These are phyloP conservation scores for Propithecus perrieri DNA, from an alignment of 2,797 vertebrate genomes.

Conservation along the genomic window DNA sequence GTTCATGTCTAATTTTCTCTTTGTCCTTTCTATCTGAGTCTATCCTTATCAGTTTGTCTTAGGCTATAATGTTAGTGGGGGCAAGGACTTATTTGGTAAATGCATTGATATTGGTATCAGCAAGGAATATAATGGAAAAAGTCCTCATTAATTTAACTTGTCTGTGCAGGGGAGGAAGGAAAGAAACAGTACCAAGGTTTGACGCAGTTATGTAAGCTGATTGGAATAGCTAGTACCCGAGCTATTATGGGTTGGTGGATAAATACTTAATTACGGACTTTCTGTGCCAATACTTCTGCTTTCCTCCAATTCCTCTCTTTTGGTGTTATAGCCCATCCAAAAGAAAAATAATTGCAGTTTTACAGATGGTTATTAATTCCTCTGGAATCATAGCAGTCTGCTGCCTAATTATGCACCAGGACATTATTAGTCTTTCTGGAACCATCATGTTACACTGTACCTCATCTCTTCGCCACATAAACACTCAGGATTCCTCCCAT, in stretches of 20 bases:
- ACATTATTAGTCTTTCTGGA: conserved; percentile 65
- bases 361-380: conserved; percentile 68
- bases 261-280: conserved; percentile 74
- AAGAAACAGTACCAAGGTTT: neutral
- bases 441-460: conserved; percentile 31
- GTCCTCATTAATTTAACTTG: conserved; percentile 53
- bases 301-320: conserved; percentile 69
- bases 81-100: neutral
- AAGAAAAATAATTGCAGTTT: conserved; percentile 74
- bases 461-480: conserved; percentile 40
- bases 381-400: conserved; percentile 50
- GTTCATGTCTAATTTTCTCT: conserved; percentile 15
- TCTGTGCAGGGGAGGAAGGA: neutral
- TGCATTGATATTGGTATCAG: neutral
- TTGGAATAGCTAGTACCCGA: neutral
- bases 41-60: conserved; percentile 21
- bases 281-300: conserved; percentile 68
- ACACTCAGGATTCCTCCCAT: conserved; percentile 50
- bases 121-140: conserved; percentile 34
- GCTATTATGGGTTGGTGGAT: conserved; percentile 56
- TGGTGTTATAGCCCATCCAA: conserved; percentile 12
- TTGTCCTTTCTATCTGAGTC: neutral
- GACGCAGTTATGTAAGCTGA: conserved; percentile 26
- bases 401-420: conserved; percentile 59
- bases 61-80: neutral